These are phyloP conservation scores for Drosophila sordidula DNA, from an alignment of 2,888 invertebrate species.

Conservation along the genomic window DNA sequence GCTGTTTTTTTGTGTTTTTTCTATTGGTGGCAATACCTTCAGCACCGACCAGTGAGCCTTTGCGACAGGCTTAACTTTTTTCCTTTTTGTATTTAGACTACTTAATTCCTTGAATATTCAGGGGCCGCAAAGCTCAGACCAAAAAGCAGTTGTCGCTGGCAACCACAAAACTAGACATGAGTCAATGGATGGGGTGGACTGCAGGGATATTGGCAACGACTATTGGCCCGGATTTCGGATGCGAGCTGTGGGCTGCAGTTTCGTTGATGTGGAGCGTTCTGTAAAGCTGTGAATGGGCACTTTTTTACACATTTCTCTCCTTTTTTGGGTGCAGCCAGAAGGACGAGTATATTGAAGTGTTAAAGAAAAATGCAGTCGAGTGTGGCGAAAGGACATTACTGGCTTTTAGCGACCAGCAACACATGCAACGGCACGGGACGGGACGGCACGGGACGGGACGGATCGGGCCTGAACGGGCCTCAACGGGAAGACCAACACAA, in stretches of 20 bases:
- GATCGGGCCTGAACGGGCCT: conserved; percentile 14
- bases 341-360: conserved; percentile 78
- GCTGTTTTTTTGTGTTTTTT: conserved; percentile 23
- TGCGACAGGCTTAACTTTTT: conserved; percentile 44
- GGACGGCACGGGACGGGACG: neutral
- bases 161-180: conserved; percentile 72
- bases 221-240: conserved; percentile 61
- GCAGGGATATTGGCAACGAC: conserved; percentile 59
- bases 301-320: conserved; percentile 45
- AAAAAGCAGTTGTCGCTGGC: conserved; percentile 72
- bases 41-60: conserved; percentile 18
- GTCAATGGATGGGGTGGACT: conserved; percentile 57
- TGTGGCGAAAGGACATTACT: conserved; percentile 81
- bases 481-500: conserved; percentile 41
- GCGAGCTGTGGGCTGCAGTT: conserved; percentile 60
- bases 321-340: conserved; percentile 36
- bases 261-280: conserved; percentile 48
- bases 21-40: conserved; percentile 16
- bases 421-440: conserved; percentile 33
- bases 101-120: conserved; percentile 74
- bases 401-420: conserved; percentile 75
- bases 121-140: conserved; percentile 44
- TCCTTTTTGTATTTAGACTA: conserved; percentile 52
- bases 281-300: conserved; percentile 63
- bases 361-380: conserved; percentile 81